Conservation (phyloP, 2,888 invertebrate genomes). For the Philopedon plagiatum region DNA sequence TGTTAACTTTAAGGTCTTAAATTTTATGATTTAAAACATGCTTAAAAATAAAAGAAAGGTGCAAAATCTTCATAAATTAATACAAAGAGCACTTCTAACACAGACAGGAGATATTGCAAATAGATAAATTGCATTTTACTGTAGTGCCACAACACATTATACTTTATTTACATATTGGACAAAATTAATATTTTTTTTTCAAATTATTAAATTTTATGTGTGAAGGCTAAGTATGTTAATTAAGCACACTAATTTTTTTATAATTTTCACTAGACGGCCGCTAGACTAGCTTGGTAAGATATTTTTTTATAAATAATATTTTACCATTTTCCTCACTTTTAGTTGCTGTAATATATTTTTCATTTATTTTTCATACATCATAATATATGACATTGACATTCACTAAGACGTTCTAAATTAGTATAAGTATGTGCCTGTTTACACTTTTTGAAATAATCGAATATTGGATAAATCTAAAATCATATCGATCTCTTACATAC, state of each 20-base stretch:
- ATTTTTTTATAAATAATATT: conserved; percentile 60
- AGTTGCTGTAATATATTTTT: conserved; percentile 11
- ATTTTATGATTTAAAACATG: too few relatives aligned
- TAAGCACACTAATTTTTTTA: conserved; percentile 62
- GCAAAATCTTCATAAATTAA: background rate
- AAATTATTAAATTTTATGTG: background rate
- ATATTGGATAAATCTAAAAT: too few relatives aligned
- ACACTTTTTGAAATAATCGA: too few relatives aligned
- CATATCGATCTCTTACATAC: too few relatives aligned
- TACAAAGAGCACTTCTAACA: background rate
- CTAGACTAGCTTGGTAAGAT: conserved; percentile 70
- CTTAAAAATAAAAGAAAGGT: background rate
- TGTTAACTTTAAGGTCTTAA: too few relatives aligned
- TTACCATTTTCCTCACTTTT: conserved; percentile 46
- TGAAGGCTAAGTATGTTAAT: conserved; percentile 5
- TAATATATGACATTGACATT: background rate
- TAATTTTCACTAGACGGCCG: conserved; percentile 69
- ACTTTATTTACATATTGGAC: background rate
- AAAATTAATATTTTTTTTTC: background rate
- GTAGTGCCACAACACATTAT: background rate
- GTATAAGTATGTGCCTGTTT: background rate
- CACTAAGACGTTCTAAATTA: background rate
- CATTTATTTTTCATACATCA: background rate
- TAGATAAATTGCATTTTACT: background rate
- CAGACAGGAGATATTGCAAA: too few relatives aligned